A percentile compares a stretch with the other conserved stretches of the same genome.
Evolutionary conservation across 2,888 invertebrate species (phyloP).

Genomic region (Dolomedes plantarius): DNA sequence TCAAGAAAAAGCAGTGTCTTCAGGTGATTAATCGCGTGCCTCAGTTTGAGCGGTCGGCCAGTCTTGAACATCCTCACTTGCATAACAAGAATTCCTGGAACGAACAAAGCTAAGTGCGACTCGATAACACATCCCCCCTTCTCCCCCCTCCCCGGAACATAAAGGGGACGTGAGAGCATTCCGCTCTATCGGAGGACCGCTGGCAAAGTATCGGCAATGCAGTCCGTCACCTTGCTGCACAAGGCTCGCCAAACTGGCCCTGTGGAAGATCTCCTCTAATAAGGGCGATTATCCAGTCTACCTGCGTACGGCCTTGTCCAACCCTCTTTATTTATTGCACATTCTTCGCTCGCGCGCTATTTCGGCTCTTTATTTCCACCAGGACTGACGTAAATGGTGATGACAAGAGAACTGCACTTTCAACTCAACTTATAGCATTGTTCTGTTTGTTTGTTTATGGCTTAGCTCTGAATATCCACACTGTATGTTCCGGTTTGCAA

Average conservation of each 20-base stretch:
- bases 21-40: neutral
- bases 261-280: neutral
- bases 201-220: neutral
- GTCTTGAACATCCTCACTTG: neutral
- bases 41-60: neutral
- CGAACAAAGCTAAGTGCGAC: neutral
- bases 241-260: constrained; percentile 1
- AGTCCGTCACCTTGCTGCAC: neutral
- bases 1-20: neutral
- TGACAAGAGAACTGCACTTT: too few species aligned
- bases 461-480: too few species aligned
- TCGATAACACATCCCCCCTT: neutral
- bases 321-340: constrained; percentile 4
- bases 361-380: neutral
- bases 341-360: neutral
- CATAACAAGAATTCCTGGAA: neutral
- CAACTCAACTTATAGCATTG: too few species aligned
- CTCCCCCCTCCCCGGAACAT: neutral
- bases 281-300: constrained; percentile 4
- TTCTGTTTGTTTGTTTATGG: too few species aligned
- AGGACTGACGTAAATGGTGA: too few species aligned
- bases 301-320: constrained; percentile 8
- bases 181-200: neutral
- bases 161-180: neutral
- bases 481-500: too few species aligned